These are phyloP conservation scores for Tetranychus cinnabarinus DNA, from an alignment of 1,140 invertebrate species.

Conservation along the genomic window DNA sequence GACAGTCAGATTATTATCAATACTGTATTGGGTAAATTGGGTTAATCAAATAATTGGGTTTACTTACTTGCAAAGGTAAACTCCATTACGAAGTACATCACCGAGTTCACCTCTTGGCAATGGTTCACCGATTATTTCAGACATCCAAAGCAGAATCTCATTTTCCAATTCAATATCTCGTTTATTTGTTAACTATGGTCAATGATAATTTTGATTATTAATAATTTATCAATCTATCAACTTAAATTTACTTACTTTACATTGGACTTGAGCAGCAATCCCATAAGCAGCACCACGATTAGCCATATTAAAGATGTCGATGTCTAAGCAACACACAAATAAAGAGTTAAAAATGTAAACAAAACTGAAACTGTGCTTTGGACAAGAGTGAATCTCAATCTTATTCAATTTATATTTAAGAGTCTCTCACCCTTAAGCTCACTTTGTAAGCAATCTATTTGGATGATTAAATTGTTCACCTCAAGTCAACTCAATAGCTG, in stretches of 20 bases:
- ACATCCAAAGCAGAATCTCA: constrained; percentile 74
- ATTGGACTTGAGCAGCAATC: constrained; percentile 17
- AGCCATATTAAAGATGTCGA: constrained; percentile 11
- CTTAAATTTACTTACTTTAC: constrained; percentile 14
- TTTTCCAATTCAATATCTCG: constrained; percentile 63
- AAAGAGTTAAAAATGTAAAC: no score
- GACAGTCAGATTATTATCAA: no score
- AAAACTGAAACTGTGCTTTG: no score
- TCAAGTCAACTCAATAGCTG: no score
- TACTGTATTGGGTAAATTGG: not conserved
- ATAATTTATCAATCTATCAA: not conserved
- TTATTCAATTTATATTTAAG: no score
- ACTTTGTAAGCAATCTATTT: no score
- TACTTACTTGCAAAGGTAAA: constrained; percentile 46
- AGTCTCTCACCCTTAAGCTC: no score
- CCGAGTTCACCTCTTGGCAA: constrained; percentile 55
- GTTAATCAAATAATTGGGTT: not conserved
- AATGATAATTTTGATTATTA: not conserved
- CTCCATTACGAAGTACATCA: constrained; percentile 72
- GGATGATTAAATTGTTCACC: no score
- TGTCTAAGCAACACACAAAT: no score
- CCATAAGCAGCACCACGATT: constrained; percentile 17
- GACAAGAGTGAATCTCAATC: no score
- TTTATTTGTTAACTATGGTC: constrained; percentile 25
- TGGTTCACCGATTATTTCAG: constrained; percentile 53